phyloP scores from a whole-genome alignment of 2,888 invertebrate genomes.

The Eilema sororculum region DNA sequence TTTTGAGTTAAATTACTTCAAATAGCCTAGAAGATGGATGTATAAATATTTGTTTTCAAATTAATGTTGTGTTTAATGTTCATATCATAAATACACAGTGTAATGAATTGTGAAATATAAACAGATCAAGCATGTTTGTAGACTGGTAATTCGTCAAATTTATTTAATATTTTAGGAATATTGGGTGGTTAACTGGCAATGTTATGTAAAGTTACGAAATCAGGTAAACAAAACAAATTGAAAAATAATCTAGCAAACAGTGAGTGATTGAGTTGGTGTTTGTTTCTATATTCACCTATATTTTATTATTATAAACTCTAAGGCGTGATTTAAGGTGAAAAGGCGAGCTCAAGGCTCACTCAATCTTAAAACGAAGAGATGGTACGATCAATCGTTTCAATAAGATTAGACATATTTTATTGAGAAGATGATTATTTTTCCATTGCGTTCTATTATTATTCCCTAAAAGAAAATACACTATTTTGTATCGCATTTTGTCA shows the following conservation, averaged over 20 bases:
- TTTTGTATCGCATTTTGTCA: too few species aligned
- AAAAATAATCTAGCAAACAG: background rate
- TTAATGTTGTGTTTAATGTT: background rate
- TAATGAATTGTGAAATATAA: slow-evolving; percentile 4
- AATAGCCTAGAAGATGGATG: background rate
- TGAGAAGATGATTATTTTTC: too few species aligned
- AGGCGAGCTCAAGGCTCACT: too few species aligned
- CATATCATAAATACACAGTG: background rate
- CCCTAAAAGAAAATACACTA: too few species aligned
- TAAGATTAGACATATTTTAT: too few species aligned
- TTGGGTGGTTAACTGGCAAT: background rate
- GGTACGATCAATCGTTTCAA: too few species aligned
- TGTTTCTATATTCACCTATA: too few species aligned
- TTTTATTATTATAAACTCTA: too few species aligned
- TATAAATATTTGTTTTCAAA: background rate
- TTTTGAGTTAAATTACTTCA: background rate
- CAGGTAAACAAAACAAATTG: background rate
- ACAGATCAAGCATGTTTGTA: background rate
- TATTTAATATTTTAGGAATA: background rate
- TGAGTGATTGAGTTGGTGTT: too few species aligned
- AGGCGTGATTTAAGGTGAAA: too few species aligned
- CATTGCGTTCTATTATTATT: too few species aligned
- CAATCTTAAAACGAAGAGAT: too few species aligned
- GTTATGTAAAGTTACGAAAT: background rate
- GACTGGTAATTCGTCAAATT: background rate